Percentiles rank a stretch among this genome's conserved stretches.
These are phyloP conservation scores for Drosophila suzukii DNA, from an alignment of 1,140 invertebrate species.

Conservation along the genomic window DNA sequence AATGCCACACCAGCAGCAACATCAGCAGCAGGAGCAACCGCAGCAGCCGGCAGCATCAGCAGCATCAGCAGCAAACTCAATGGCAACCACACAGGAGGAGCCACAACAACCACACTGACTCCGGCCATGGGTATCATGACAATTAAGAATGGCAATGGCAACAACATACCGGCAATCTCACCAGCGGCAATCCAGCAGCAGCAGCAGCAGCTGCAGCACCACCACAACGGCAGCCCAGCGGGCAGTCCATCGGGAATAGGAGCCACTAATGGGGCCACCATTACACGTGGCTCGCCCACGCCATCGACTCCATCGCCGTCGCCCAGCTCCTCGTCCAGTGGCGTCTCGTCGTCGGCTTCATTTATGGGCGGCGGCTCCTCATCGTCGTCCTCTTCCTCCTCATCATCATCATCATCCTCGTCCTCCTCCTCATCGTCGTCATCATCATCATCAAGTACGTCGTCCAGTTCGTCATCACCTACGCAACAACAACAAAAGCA, in stretches of 20 bases:
- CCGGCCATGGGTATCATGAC: slow-evolving; percentile 49
- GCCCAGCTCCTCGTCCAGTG: slow-evolving; percentile 76
- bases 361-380: slow-evolving; percentile 61
- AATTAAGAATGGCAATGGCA: slow-evolving; percentile 45
- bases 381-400: slow-evolving; percentile 58
- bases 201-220: slow-evolving; percentile 25
- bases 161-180: slow-evolving; percentile 39
- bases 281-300: slow-evolving; percentile 77
- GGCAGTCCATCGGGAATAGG: slow-evolving; percentile 53
- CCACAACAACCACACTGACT: slow-evolving; percentile 26
- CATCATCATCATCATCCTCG: slow-evolving; percentile 49
- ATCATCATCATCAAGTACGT: slow-evolving; percentile 58
- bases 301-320: slow-evolving; percentile 81
- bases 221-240: slow-evolving; percentile 38
- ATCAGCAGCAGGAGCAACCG: slow-evolving; percentile 22
- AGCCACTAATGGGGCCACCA: slow-evolving; percentile 7
- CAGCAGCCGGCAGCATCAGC: not conserved
- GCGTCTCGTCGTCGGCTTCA: slow-evolving; percentile 76
- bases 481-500: slow-evolving; percentile 29
- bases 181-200: slow-evolving; percentile 28
- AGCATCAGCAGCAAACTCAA: slow-evolving; percentile 13
- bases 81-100: slow-evolving; percentile 16
- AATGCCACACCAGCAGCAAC: slow-evolving; percentile 41
- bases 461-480: slow-evolving; percentile 59
- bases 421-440: slow-evolving; percentile 55